Evolutionary conservation across 2,797 vertebrate species (phyloP).

Genomic region (Leucoraja ocellata): DNA sequence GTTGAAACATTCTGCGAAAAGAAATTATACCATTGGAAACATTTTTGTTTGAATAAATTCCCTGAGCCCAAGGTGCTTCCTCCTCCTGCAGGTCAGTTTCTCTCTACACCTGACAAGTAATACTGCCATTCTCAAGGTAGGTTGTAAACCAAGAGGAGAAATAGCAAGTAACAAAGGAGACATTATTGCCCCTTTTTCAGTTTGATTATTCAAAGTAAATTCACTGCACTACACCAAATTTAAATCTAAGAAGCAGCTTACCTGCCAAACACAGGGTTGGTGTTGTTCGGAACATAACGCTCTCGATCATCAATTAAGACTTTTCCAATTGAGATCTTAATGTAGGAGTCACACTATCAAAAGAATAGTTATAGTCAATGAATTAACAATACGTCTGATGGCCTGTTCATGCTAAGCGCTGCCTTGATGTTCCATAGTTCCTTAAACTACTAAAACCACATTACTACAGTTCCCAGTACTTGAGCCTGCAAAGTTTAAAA

Average conservation of each 20-base stretch:
- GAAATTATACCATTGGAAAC: not conserved
- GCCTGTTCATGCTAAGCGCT: not conserved
- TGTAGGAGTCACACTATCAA: constrained; percentile 59
- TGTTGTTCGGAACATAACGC: constrained; percentile 54
- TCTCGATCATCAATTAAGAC: constrained; percentile 50
- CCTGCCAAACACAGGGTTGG: constrained; percentile 62
- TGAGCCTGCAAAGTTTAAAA: not conserved
- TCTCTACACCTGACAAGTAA: not conserved
- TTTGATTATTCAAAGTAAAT: not conserved
- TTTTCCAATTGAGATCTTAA: constrained; percentile 53
- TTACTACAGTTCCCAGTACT: not conserved
- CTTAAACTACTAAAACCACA: not conserved
- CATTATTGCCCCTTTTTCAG: not conserved
- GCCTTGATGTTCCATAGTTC: not conserved
- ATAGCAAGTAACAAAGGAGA: not conserved
- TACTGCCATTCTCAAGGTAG: not conserved
- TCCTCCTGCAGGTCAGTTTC: not conserved
- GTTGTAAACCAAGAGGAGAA: not conserved
- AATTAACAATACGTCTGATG: not conserved
- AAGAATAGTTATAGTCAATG: not conserved
- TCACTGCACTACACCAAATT: too few species aligned
- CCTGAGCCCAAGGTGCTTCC: not conserved
- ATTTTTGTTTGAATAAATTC: not conserved
- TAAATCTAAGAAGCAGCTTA: constrained; percentile 37
- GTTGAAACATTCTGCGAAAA: constrained; percentile 54